These are phyloP conservation scores for Aulostomus chinensis DNA, from an alignment of 2,797 vertebrate species.

Conservation along the genomic window DNA sequence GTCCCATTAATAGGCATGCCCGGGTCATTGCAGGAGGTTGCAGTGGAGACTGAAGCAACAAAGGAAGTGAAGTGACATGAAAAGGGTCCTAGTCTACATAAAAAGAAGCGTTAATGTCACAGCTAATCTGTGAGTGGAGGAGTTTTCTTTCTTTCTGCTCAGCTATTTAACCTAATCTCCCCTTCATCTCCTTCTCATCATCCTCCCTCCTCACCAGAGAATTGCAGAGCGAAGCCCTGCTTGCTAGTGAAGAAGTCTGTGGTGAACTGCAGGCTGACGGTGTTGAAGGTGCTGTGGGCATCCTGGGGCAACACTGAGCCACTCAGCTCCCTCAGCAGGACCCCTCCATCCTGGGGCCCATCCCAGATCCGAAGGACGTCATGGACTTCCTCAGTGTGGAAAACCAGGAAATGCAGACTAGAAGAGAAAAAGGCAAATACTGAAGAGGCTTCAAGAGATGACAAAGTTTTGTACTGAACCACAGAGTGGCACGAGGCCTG, in stretches of 20 bases:
- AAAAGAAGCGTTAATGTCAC: background rate
- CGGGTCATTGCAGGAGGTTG: constrained; percentile 96
- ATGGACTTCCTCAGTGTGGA: constrained; percentile 96
- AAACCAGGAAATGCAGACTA: constrained; percentile 96
- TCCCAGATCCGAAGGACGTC: constrained; percentile 96
- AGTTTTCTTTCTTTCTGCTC: background rate
- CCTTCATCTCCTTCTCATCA: background rate
- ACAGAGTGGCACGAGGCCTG: too few species aligned
- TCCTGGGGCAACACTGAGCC: constrained; percentile 87
- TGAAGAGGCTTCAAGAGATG: background rate
- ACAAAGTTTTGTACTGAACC: too few species aligned
- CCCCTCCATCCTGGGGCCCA: constrained; percentile 92
- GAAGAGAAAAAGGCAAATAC: background rate
- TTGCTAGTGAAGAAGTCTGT: constrained; percentile 99
- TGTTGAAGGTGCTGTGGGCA: constrained; percentile 94
- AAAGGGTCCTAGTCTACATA: background rate
- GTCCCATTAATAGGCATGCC: constrained; percentile 95
- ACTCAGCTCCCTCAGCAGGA: constrained; percentile 91
- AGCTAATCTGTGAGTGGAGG: background rate
- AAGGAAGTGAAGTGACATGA: constrained; percentile 2
- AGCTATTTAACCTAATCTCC: background rate
- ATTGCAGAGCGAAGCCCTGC: constrained; percentile 95
- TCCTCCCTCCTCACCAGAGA: constrained; percentile 83
- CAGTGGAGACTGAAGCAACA: constrained; percentile 87
- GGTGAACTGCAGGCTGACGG: constrained; percentile 94